Conservation (phyloP, 2,113 vertebrate species). For the Rallus limicola region DNA sequence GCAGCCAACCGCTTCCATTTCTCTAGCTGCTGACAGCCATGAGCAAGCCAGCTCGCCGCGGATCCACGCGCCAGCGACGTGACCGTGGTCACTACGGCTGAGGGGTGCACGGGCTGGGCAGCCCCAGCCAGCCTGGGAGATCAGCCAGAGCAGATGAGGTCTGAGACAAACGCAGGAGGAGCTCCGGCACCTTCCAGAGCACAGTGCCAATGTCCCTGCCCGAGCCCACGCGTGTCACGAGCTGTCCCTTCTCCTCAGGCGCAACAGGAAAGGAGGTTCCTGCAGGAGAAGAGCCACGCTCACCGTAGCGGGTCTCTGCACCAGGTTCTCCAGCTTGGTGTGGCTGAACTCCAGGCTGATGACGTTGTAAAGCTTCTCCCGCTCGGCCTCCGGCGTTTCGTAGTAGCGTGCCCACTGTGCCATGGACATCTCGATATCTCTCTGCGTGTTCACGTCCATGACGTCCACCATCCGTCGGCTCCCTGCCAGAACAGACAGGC, state of each 20-base stretch:
- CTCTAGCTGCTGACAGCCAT: background rate
- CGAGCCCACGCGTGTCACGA: fast-evolving
- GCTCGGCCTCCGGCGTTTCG: slow-evolving; percentile 90
- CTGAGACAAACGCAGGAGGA: background rate
- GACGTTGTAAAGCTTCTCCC: slow-evolving; percentile 97
- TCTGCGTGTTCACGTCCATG: slow-evolving; percentile 98
- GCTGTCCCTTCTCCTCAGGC: background rate
- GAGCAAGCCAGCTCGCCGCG: background rate
- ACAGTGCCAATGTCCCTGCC: background rate
- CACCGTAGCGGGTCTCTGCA: slow-evolving; percentile 94
- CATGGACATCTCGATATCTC: slow-evolving; percentile 99
- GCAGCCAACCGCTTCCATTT: background rate
- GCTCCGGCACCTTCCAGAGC: background rate
- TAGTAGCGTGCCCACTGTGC: slow-evolving; percentile 98
- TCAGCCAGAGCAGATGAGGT: background rate
- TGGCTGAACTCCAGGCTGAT: slow-evolving; percentile 99
- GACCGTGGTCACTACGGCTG: background rate
- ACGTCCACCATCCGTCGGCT: slow-evolving; percentile 95
- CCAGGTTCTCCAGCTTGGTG: slow-evolving; percentile 94
- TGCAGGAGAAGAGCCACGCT: background rate
- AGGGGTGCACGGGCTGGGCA: background rate
- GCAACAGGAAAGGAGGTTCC: background rate
- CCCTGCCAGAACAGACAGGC: slow-evolving; percentile 72
- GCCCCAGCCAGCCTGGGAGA: background rate
- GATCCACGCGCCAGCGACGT: background rate